Conservation (phyloP, 2,113 vertebrate genomes). For the Rana temporaria region DNA sequence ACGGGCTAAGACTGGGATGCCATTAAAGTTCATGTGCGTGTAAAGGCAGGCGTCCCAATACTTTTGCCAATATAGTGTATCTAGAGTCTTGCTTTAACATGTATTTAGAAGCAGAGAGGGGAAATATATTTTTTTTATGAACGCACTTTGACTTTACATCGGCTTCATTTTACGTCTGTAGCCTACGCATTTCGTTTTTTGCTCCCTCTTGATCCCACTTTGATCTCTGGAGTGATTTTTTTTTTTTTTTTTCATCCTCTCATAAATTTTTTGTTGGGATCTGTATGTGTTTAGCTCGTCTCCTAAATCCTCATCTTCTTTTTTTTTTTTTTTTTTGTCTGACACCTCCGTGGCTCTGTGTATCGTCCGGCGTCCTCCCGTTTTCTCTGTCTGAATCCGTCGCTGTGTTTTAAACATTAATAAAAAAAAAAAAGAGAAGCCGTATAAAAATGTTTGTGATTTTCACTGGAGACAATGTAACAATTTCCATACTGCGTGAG, state of each 20-base stretch:
- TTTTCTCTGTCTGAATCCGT: not conserved
- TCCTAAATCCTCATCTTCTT: not conserved
- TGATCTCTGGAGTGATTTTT: not conserved
- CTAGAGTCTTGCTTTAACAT: no score
- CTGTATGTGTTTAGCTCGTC: not conserved
- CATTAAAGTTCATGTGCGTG: no score
- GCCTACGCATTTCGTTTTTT: not conserved
- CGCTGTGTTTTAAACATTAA: slow-evolving; percentile 14
- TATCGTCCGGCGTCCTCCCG: not conserved
- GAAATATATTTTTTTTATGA: no score
- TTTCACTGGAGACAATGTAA: not conserved
- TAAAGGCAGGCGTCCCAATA: no score
- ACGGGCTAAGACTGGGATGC: no score
- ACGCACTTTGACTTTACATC: no score
- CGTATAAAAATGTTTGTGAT: not conserved
- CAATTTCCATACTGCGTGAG: not conserved
- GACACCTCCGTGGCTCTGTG: not conserved
- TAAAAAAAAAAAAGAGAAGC: not conserved
- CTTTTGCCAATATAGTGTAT: no score
- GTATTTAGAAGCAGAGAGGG: no score
- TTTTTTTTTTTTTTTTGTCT: no score
- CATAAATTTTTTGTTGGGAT: not conserved
- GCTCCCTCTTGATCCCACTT: not conserved
- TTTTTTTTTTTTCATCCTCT: not conserved
- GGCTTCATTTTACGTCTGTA: no score